phyloP scores from a whole-genome alignment of 1,140 invertebrate genomes.

The Drosophila ironensis region DNA sequence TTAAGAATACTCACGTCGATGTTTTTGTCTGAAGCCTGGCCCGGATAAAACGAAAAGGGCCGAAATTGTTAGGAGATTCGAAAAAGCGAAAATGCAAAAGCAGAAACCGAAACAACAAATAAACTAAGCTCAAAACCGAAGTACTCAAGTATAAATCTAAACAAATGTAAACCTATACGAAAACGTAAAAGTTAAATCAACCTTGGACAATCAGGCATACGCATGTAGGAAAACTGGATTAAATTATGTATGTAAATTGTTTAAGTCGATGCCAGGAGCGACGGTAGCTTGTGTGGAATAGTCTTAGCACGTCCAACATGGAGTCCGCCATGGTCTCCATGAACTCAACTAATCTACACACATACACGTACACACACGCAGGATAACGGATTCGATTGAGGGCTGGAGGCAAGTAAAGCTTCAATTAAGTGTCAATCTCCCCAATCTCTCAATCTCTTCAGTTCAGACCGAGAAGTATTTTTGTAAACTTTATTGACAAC shows the following conservation, averaged over 20 bases:
- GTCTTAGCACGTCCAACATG: slow-evolving; percentile 50
- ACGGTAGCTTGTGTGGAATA: slow-evolving; percentile 41
- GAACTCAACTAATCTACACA: slow-evolving; percentile 32
- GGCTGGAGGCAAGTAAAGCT: slow-evolving; percentile 37
- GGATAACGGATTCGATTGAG: slow-evolving; percentile 36
- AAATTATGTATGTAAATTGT: slow-evolving; percentile 53
- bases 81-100: slow-evolving; percentile 20
- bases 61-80: slow-evolving; percentile 26
- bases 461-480: slow-evolving; percentile 58
- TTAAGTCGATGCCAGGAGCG: slow-evolving; percentile 12
- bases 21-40: slow-evolving; percentile 61
- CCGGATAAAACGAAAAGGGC: slow-evolving; percentile 30
- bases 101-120: slow-evolving; percentile 11
- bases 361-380: neutral
- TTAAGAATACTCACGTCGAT: slow-evolving; percentile 38
- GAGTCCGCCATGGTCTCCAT: slow-evolving; percentile 23
- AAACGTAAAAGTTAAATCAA: slow-evolving; percentile 47
- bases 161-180: slow-evolving; percentile 12
- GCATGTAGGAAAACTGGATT: slow-evolving; percentile 46
- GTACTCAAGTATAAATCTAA: no score
- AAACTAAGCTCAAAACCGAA: slow-evolving; percentile 24
- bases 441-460: slow-evolving; percentile 40
- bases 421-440: slow-evolving; percentile 53
- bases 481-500: slow-evolving; percentile 59
- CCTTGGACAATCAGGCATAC: slow-evolving; percentile 76